These are phyloP conservation scores for Deroplatys truncata DNA, from an alignment of 2,888 invertebrate species.

Conservation along the genomic window DNA sequence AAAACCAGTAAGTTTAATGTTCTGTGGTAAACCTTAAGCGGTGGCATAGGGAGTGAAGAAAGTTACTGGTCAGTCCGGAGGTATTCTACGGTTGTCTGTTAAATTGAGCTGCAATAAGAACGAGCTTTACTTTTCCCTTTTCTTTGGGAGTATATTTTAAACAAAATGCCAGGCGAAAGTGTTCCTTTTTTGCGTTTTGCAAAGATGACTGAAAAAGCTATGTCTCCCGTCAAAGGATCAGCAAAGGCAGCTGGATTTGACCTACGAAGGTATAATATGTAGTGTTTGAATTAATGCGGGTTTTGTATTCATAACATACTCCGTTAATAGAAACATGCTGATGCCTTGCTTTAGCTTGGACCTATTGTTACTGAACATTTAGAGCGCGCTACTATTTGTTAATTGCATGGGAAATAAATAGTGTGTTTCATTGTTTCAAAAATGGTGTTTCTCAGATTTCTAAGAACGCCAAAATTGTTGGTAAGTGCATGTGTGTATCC, in stretches of 20 bases:
- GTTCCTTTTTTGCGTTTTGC: conserved; percentile 61
- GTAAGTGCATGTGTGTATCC: too few species aligned
- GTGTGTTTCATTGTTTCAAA: too few species aligned
- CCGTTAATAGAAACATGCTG: too few species aligned
- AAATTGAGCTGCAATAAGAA: background rate
- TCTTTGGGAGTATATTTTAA: background rate
- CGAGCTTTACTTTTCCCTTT: background rate
- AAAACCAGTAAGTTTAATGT: too few species aligned
- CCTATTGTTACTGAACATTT: too few species aligned
- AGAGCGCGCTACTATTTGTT: too few species aligned
- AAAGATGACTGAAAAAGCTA: conserved; percentile 77
- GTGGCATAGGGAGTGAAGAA: background rate
- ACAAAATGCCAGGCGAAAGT: conserved; percentile 33
- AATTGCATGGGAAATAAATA: too few species aligned
- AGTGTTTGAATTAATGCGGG: background rate
- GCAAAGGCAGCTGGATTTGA: conserved; percentile 87
- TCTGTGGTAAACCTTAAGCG: too few species aligned
- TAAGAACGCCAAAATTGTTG: too few species aligned
- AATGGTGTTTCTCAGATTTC: too few species aligned
- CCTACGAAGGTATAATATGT: conserved; percentile 62
- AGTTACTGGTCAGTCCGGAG: background rate
- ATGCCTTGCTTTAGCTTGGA: too few species aligned
- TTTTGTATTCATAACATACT: background rate
- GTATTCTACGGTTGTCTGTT: background rate
- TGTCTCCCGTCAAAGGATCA: conserved; percentile 79